Percentiles rank a stretch among this genome's conserved stretches.
phyloP scores from a whole-genome alignment of 2,113 vertebrate species.

The Sapayoa aenigma region DNA sequence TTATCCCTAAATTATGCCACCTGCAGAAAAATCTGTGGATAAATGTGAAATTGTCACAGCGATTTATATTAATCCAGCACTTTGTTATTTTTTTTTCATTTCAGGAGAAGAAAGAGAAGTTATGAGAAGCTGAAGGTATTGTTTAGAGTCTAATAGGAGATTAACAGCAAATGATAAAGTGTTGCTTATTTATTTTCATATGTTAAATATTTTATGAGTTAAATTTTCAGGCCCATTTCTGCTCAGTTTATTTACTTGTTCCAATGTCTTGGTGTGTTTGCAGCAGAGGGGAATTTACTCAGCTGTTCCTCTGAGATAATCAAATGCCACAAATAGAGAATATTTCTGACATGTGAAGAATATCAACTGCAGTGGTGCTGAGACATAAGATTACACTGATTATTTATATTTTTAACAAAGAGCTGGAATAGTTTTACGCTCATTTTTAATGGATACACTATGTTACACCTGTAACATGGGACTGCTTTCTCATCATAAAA shows the following conservation, averaged over 20 bases:
- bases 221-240: not conserved
- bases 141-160: not conserved
- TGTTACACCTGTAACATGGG: not conserved
- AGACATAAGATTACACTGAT: not conserved
- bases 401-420: not conserved
- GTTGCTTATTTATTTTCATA: not conserved
- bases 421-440: not conserved
- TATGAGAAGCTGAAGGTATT: not conserved
- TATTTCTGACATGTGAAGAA: not conserved
- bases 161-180: not conserved
- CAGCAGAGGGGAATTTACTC: not conserved
- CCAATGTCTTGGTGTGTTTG: not conserved
- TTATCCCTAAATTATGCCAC: not conserved
- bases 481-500: not conserved
- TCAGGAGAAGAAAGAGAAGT: slow-evolving; percentile 34
- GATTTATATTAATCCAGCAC: not conserved
- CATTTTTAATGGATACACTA: not conserved
- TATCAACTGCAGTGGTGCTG: not conserved
- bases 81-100: slow-evolving; percentile 18
- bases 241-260: not conserved
- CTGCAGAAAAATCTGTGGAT: not conserved
- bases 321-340: not conserved
- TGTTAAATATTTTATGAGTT: not conserved
- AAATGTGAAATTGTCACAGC: not conserved
- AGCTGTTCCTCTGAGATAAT: not conserved